A percentile compares a stretch with the other conserved stretches of the same genome.
phyloP scores from a whole-genome alignment of 2,113 vertebrate genomes.

The Labrus mixtus region DNA sequence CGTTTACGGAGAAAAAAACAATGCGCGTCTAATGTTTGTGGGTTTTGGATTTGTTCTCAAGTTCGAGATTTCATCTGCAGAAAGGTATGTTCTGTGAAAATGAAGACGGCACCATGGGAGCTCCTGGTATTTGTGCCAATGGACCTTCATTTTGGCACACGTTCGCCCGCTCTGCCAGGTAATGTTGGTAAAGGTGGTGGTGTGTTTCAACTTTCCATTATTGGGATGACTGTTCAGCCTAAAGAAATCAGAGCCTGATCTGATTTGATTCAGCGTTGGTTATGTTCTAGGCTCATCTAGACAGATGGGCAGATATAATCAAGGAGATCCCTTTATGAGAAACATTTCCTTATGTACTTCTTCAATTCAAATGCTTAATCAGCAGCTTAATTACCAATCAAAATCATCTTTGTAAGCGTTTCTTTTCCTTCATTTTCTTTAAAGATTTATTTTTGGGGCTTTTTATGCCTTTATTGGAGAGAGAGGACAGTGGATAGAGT shows the following conservation, averaged over 20 bases:
- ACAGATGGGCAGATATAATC: too few species aligned
- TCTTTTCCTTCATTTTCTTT: too few species aligned
- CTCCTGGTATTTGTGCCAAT: background rate
- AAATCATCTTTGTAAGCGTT: too few species aligned
- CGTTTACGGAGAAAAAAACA: background rate
- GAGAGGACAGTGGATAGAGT: too few species aligned
- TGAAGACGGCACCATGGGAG: constrained; percentile 34
- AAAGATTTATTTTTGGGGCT: too few species aligned
- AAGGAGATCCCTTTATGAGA: too few species aligned
- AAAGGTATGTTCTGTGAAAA: constrained; percentile 47
- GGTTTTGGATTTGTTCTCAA: constrained; percentile 8
- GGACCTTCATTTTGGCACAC: constrained; percentile 8
- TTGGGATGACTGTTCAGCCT: background rate
- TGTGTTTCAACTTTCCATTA: background rate
- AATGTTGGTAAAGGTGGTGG: constrained; percentile 10
- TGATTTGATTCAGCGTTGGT: background rate
- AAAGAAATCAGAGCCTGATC: background rate
- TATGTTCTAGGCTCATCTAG: background rate
- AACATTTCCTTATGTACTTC: too few species aligned
- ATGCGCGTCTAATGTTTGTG: background rate
- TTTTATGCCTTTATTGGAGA: too few species aligned
- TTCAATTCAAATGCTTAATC: too few species aligned
- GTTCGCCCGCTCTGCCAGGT: constrained; percentile 49
- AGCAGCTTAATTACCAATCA: too few species aligned
- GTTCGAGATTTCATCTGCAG: constrained; percentile 9